phyloP scores from a whole-genome alignment of 2,888 invertebrate genomes.

The Graphium colonna region DNA sequence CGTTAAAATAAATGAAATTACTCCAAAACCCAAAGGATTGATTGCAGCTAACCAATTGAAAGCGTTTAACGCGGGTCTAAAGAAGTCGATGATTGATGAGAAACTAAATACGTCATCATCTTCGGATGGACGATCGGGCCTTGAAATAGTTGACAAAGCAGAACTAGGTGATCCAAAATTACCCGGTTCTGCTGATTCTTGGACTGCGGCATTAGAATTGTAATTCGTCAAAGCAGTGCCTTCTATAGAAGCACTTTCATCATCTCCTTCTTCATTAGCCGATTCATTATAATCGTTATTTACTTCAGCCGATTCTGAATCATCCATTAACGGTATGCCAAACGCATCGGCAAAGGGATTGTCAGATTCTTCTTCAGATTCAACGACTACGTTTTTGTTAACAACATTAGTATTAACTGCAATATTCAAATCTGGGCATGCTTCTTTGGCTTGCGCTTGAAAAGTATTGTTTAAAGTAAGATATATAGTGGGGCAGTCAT shows the following conservation, averaged over 20 bases:
- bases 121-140: conserved; percentile 44
- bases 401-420: conserved; percentile 85
- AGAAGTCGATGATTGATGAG: conserved; percentile 62
- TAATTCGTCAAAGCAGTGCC: conserved; percentile 55
- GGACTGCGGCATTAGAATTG: conserved; percentile 47
- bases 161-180: conserved; percentile 47
- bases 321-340: conserved; percentile 55
- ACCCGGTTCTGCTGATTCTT: conserved; percentile 47
- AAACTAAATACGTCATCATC: conserved; percentile 73
- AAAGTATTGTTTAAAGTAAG: conserved; percentile 76
- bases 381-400: conserved; percentile 76
- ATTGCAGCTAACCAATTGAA: conserved; percentile 74
- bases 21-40: conserved; percentile 80
- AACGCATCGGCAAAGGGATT: conserved; percentile 56
- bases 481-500: conserved; percentile 79
- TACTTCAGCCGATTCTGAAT: conserved; percentile 52
- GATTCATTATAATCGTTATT: conserved; percentile 54
- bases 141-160: conserved; percentile 46
- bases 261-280: conserved; percentile 50
- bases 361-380: conserved; percentile 63
- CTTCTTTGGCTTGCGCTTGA: conserved; percentile 81
- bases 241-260: conserved; percentile 61
- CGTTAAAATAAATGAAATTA: conserved; percentile 81
- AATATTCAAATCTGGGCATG: conserved; percentile 85
- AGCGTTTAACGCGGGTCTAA: conserved; percentile 72